Conservation (phyloP, 1,140 invertebrate species). For the Orchestia grillus region DNA sequence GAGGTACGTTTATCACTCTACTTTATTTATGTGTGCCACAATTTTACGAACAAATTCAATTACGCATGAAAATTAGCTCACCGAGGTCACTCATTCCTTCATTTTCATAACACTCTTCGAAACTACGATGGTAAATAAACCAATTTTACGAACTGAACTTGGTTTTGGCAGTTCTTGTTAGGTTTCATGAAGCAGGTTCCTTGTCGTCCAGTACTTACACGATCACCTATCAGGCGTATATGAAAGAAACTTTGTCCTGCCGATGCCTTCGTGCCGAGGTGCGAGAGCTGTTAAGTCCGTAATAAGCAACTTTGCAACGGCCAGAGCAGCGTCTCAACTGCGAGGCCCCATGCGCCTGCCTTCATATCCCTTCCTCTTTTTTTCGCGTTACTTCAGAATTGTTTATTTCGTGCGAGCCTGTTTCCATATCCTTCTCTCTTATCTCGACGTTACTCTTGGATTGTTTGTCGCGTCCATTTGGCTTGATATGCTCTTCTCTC, state of each 20-base stretch:
- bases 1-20: background rate
- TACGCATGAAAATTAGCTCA: background rate
- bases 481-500: background rate
- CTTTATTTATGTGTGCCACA: background rate
- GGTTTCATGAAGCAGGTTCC: slow-evolving; percentile 44
- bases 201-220: slow-evolving; percentile 11
- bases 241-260: slow-evolving; percentile 46
- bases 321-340: background rate
- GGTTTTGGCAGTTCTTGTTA: background rate
- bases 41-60: background rate
- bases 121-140: background rate
- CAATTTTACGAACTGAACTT: background rate
- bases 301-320: slow-evolving; percentile 52
- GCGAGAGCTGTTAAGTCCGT: slow-evolving; percentile 35
- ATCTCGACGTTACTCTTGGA: background rate
- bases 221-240: slow-evolving; percentile 52
- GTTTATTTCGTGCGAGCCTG: background rate
- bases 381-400: background rate
- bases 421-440: background rate
- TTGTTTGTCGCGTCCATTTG: background rate
- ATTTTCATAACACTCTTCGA: background rate
- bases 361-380: background rate
- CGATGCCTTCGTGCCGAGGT: slow-evolving; percentile 37
- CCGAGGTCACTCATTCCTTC: background rate
- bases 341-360: background rate